phyloP scores from a whole-genome alignment of 2,113 vertebrate species.

The Zosterops pallidus region DNA sequence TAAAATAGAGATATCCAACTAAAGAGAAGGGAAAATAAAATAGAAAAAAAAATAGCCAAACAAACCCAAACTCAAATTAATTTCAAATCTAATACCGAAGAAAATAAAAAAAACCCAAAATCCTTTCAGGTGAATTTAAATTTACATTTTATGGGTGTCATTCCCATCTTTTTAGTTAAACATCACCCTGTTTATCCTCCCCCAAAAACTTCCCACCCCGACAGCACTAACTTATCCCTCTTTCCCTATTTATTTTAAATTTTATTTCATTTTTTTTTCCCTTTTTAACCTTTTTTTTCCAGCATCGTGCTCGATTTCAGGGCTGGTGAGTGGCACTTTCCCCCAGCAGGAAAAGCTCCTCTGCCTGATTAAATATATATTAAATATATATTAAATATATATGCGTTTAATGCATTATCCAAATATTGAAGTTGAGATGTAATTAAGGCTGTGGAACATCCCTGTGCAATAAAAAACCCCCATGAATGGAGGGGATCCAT shows the following conservation, averaged over 20 bases:
- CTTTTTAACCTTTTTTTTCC: too few species aligned
- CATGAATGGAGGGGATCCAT: not conserved
- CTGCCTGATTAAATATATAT: not conserved
- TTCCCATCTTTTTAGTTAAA: not conserved
- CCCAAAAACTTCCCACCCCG: not conserved
- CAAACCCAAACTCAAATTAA: not conserved
- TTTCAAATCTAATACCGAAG: not conserved
- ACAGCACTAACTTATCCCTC: not conserved
- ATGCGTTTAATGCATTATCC: not conserved
- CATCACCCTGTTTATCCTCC: not conserved
- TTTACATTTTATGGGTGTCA: not conserved
- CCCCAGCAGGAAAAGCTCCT: not conserved
- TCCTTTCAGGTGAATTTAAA: not conserved
- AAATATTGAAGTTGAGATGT: conserved; percentile 6
- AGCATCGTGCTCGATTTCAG: too few species aligned
- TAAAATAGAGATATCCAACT: not conserved
- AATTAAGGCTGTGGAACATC: conserved; percentile 1
- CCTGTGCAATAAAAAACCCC: not conserved
- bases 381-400: not conserved
- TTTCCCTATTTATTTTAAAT: not conserved
- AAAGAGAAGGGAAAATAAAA: not conserved
- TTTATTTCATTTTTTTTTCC: not conserved
- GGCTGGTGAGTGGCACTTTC: not conserved
- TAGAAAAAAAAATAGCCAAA: not conserved
- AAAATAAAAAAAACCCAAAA: not conserved